Evolutionary conservation across 2,113 vertebrate species (phyloP), one percentile per base, ranked within the genome.

Genomic region (Engraulis encrasicolus): DNA sequence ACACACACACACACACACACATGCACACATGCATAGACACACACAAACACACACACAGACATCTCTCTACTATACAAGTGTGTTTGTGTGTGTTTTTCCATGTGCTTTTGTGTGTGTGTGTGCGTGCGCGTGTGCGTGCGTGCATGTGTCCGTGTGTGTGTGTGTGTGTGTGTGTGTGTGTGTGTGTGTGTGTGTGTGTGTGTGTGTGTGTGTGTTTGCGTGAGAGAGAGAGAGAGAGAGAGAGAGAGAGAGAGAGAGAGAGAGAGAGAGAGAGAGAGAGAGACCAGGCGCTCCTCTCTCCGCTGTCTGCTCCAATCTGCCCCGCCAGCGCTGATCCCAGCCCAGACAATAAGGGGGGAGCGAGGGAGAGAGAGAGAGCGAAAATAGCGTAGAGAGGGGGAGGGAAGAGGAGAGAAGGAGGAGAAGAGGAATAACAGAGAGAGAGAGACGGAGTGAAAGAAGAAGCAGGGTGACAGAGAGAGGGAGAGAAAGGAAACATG

Each of bases 251-350:
- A n/a, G 40, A 45, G 40, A 45, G 40, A 45, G 40, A 45, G 40
- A 45, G 40, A 45, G 40, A 45, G 3, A 45, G 40, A 45, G 4
- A 45, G 40, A 45, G 34, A 31, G 27, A 74, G 66, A 40, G 82
- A 86, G 80, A 1, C 36, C 84, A 5, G 40, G 45, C 54, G 82
- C 79, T 82, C 83, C 74, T 80, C 78, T 81, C 40, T 45, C 58
- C 23, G 23, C 71, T 86, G 81, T 81, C 84, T 85, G 66, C 58
- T 87, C 49, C 83, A 85, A 85, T 89, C 85, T 86, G 82, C 87
- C 83, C 85, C 86, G 50, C 83, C 83, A 48, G 2, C 38, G 85
- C 77, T 86, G 87, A 89, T 85, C 82, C 36, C 23, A 80, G 48
- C 78, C 78, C 83, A 81, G 50, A 84, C 83, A 88, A 83, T 84